Evolutionary conservation across 2,113 vertebrate genomes (phyloP).

Genomic region (Catagonus wagneri): DNA sequence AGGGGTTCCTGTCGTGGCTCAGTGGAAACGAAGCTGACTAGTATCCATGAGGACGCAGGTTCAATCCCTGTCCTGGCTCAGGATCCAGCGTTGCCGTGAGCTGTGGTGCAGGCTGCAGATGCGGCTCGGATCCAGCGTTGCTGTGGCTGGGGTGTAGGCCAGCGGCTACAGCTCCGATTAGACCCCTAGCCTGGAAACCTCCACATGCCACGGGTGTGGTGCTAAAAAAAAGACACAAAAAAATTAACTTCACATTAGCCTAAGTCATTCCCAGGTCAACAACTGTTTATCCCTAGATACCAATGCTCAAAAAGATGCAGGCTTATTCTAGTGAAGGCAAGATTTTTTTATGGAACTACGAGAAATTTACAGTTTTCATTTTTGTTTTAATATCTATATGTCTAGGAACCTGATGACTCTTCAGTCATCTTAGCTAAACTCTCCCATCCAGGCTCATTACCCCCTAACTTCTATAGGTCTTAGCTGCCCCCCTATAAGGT

Average conservation of each 20-base stretch:
- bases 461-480: slow-evolving; percentile 29
- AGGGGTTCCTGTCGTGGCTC: not conserved
- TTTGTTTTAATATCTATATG: slow-evolving; percentile 54
- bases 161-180: no score
- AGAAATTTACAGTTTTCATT: slow-evolving; percentile 32
- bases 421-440: slow-evolving; percentile 61
- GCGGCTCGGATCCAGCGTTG: no score
- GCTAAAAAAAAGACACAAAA: not conserved
- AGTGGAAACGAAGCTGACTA: no score
- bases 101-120: no score
- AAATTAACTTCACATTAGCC: slow-evolving; percentile 38
- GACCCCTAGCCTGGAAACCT: no score
- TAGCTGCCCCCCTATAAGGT: not conserved
- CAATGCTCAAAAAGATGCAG: slow-evolving; percentile 38
- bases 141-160: no score
- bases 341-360: slow-evolving; percentile 36
- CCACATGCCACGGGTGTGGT: no score
- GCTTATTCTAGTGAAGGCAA: slow-evolving; percentile 42
- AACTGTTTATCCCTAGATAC: not conserved
- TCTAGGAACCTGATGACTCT: slow-evolving; percentile 10
- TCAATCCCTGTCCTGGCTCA: no score
- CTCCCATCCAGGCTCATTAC: not conserved
- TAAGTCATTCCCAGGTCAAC: slow-evolving; percentile 45
- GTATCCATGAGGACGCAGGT: no score
- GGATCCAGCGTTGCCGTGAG: no score